Base-by-base conservation (phyloP, 2,797 vertebrate genomes). In the Malurus splendens region DNA sequence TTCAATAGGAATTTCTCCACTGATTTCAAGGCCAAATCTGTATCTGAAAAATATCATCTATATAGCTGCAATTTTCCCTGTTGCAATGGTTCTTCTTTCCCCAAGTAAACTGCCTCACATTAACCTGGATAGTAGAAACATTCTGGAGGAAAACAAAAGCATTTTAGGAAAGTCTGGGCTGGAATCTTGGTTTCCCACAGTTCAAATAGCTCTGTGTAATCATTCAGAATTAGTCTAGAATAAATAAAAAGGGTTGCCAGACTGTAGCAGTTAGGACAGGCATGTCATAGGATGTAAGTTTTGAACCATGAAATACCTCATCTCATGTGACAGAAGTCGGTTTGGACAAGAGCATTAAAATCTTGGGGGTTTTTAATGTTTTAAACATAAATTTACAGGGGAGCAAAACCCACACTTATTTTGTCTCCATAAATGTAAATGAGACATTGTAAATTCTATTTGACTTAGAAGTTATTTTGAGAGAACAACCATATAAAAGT, bases 101-200 rank as follows among this genome's bases (percentile, higher is more conserved):
- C 54, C 52, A 70, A 59, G 48, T 89, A 82, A 86, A 74, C 56
- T 78, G 86, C 66, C 70, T 92, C 52, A 44, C 45, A 64, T 92
- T 90, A 90, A 87, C 82, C 67, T 93, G 80, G 45, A 27, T 87
- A 83, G 79, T 64, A 73, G 45, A 93, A 90, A 57, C 70, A 54
- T 90, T 80, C 62, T 71, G 51, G 50, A 87, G 39, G 20, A 85
- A 92, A 92, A 87, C 68, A 79, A 87, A 87, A 61, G 52, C 73
- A 32, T 83, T 91, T 93, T 76, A 48, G 60, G 81, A 67, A 87
- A 89, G 60, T 50, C 47, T 87, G 41, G 55, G 25, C 67, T 86
- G 77, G 50, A 86, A 73, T 87, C 60, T 81, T 77, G 82, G 56
- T 76, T 93, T 92, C 77, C 82, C 93, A 89, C 82, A 83, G 64